phyloP scores from a whole-genome alignment of 2,113 vertebrate genomes.

The Chaenogobius annularis region DNA sequence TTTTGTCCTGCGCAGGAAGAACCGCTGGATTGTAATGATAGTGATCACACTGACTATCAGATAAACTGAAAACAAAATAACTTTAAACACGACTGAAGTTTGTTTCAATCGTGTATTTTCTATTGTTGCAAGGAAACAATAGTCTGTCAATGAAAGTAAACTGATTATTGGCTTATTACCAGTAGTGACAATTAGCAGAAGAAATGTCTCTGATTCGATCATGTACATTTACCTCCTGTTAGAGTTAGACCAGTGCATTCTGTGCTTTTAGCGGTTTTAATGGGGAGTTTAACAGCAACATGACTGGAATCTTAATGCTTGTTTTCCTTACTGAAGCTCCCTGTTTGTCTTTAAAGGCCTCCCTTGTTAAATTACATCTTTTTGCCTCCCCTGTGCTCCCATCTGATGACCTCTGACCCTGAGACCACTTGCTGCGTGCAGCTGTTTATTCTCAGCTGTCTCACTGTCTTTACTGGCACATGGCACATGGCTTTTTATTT shows the following conservation, averaged over 20 bases:
- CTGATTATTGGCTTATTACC: constrained; percentile 1
- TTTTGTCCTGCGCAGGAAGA: not conserved
- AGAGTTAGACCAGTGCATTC: not conserved
- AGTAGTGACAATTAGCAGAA: not conserved
- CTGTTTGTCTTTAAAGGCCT: constrained; percentile 34
- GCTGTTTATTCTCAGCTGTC: constrained; percentile 34
- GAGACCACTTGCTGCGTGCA: constrained; percentile 29
- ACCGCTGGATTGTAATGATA: not conserved
- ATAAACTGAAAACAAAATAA: too few species aligned
- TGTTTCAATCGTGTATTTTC: too few species aligned
- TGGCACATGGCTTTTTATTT: constrained; percentile 21
- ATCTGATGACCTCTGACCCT: constrained; percentile 36
- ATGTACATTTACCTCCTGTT: not conserved
- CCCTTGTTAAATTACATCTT: constrained; percentile 24
- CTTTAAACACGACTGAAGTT: too few species aligned
- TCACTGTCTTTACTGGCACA: not conserved
- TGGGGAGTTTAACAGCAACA: constrained; percentile 33
- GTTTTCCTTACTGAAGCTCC: constrained; percentile 42
- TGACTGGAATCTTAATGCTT: constrained; percentile 62
- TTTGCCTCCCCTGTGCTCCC: constrained; percentile 22
- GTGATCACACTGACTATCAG: not conserved
- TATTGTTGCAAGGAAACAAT: constrained; percentile 24
- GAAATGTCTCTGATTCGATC: not conserved
- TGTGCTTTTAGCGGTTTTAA: not conserved
- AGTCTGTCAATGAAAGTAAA: constrained; percentile 12